A percentile compares a stretch with the other conserved stretches of the same genome.
phyloP scores from a whole-genome alignment of 2,888 invertebrate genomes.

The Mythimna ferrago region DNA sequence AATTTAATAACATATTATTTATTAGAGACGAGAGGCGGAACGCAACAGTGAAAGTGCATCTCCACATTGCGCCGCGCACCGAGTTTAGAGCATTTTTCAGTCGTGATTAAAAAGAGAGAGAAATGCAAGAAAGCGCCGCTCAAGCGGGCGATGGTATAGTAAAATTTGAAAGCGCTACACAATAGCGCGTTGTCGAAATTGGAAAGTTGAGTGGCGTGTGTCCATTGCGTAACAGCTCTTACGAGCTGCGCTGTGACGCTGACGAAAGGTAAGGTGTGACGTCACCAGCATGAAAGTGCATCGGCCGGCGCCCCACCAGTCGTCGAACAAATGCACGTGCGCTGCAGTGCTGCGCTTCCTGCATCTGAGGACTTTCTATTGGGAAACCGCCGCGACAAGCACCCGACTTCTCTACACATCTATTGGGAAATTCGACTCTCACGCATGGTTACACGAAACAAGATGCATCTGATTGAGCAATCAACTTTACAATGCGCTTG shows the following conservation, averaged over 20 bases:
- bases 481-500: conserved; percentile 80
- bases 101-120: conserved; percentile 83
- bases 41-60: conserved; percentile 88
- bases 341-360: conserved; percentile 83
- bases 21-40: conserved; percentile 72
- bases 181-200: conserved; percentile 91
- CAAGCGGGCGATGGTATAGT: conserved; percentile 84
- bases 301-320: conserved; percentile 84
- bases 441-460: conserved; percentile 79
- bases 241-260: conserved; percentile 87
- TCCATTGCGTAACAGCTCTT: conserved; percentile 88
- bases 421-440: conserved; percentile 87
- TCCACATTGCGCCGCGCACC: conserved; percentile 79
- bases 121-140: conserved; percentile 88
- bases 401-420: conserved; percentile 77
- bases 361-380: conserved; percentile 89
- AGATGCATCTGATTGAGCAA: conserved; percentile 89
- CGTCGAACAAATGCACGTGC: conserved; percentile 74
- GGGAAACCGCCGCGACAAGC: conserved; percentile 81
- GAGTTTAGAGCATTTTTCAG: conserved; percentile 89
- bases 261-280: conserved; percentile 88
- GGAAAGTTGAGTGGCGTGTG: conserved; percentile 89
- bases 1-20: conserved; percentile 62
- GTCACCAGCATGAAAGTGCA: conserved; percentile 89
- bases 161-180: conserved; percentile 91